A percentile compares a stretch with the other conserved stretches of the same genome.
phyloP scores from a whole-genome alignment of 2,888 invertebrate genomes.

The Phasia obesa region DNA sequence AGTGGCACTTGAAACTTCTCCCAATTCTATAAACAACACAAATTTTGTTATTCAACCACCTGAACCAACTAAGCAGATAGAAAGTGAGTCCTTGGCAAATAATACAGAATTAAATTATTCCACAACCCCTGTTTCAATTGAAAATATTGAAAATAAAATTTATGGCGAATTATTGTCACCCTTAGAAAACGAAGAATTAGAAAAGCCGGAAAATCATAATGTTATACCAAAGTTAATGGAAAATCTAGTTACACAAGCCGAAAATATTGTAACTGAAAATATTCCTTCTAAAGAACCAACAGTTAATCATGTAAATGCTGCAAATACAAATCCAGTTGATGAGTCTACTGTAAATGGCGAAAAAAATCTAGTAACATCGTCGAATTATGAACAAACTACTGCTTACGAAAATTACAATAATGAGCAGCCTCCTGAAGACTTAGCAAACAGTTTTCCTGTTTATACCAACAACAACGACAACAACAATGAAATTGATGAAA shows the following conservation, averaged over 20 bases:
- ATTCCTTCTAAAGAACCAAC: slow-evolving; percentile 16
- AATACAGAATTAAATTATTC: slow-evolving; percentile 21
- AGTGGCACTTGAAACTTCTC: neutral
- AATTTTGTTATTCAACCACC: slow-evolving; percentile 3
- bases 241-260: slow-evolving; percentile 72
- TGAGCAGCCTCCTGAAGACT: neutral
- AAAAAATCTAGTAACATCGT: neutral
- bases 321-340: slow-evolving; percentile 31
- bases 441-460: slow-evolving; percentile 8
- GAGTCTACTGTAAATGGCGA: neutral
- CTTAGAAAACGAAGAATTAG: slow-evolving; percentile 46
- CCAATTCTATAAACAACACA: neutral
- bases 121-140: slow-evolving; percentile 78
- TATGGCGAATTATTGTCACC: slow-evolving; percentile 79
- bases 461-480: slow-evolving; percentile 76
- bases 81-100: neutral
- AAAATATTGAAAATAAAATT: slow-evolving; percentile 82
- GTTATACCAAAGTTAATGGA: slow-evolving; percentile 73
- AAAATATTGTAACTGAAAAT: slow-evolving; percentile 45
- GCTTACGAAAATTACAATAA: slow-evolving; percentile 73
- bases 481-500: slow-evolving; percentile 71
- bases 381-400: slow-evolving; percentile 71
- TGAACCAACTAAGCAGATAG: neutral
- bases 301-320: neutral
- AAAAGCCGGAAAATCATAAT: slow-evolving; percentile 13